Conservation (phyloP, 2,797 vertebrate genomes). For the Coregonus ussuriensis region DNA sequence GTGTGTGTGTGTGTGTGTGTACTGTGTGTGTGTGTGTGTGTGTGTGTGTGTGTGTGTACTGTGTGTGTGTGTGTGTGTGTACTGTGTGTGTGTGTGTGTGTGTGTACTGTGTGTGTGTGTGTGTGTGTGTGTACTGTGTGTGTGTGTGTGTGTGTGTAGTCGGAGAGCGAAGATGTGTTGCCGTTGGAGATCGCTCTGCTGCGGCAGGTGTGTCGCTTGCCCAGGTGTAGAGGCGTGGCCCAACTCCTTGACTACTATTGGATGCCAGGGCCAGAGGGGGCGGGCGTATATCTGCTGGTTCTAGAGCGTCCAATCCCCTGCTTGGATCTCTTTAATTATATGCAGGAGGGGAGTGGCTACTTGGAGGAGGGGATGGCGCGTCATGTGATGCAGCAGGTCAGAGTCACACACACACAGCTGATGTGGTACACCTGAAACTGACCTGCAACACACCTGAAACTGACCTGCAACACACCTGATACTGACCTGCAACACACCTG, state of each 20-base stretch:
- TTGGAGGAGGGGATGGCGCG: slow-evolving; percentile 51
- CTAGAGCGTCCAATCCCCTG: slow-evolving; percentile 46
- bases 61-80: too few relatives aligned
- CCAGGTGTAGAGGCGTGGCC: slow-evolving; percentile 57
- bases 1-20: too few relatives aligned
- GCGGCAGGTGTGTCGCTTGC: slow-evolving; percentile 54
- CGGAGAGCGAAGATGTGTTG: slow-evolving; percentile 41
- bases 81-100: too few relatives aligned
- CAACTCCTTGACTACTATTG: slow-evolving; percentile 62
- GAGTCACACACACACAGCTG: neutral
- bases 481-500: too few relatives aligned
- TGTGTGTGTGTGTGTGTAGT: neutral
- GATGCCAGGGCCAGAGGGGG: slow-evolving; percentile 24
- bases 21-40: too few relatives aligned
- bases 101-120: too few relatives aligned
- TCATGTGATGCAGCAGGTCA: slow-evolving; percentile 55
- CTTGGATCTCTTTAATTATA: slow-evolving; percentile 59
- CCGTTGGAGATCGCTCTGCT: slow-evolving; percentile 65
- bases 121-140: neutral
- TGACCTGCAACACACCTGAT: too few relatives aligned
- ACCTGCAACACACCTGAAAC: too few relatives aligned
- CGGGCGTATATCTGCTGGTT: slow-evolving; percentile 57
- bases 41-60: too few relatives aligned
- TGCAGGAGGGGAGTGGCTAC: slow-evolving; percentile 51
- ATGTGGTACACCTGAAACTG: too few relatives aligned